These are phyloP conservation scores for Irena cyanogastra DNA, from an alignment of 2,113 vertebrate species.

Conservation along the genomic window DNA sequence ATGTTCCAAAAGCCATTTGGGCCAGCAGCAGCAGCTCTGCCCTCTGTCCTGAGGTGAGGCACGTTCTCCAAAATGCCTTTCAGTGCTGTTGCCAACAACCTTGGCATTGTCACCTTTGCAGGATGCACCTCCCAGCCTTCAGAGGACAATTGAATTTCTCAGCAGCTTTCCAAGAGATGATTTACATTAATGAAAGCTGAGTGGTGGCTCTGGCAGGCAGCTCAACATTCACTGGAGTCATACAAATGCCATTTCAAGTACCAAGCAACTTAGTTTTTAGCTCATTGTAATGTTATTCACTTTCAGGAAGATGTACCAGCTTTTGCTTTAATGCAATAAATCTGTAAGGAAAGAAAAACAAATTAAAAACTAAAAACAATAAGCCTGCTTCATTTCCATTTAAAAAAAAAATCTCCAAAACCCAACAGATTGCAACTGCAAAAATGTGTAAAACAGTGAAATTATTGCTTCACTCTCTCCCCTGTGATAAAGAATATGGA, in stretches of 20 bases:
- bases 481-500: neutral
- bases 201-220: neutral
- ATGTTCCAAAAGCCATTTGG: too few species aligned
- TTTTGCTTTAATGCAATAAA: neutral
- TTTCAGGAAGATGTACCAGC: neutral
- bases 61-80: neutral
- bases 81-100: neutral
- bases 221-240: neutral
- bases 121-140: neutral
- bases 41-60: neutral
- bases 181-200: neutral
- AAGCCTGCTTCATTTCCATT: fast-evolving
- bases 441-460: neutral
- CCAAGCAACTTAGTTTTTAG: neutral
- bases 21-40: neutral
- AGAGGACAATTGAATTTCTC: neutral
- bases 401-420: fast-evolving
- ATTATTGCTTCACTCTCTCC: neutral
- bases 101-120: neutral
- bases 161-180: neutral
- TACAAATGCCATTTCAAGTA: neutral
- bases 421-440: neutral
- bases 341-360: neutral
- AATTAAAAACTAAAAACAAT: neutral
- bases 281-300: neutral